Conservation (phyloP, 2,797 vertebrate species). For the Naso thynnoides region DNA sequence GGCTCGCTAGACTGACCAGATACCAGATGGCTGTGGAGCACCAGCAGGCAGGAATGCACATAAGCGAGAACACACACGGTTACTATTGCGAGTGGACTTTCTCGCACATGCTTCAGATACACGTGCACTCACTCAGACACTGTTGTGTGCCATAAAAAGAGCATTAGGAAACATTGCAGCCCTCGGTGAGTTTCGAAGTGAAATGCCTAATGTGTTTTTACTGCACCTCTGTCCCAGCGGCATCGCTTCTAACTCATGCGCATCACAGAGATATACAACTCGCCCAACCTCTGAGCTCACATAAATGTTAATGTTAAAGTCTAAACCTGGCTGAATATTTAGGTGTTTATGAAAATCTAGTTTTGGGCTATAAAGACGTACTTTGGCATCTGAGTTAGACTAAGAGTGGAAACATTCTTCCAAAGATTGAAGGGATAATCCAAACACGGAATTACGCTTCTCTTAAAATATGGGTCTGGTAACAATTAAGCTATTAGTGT, state of each 20-base stretch:
- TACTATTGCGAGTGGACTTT: conserved; percentile 29
- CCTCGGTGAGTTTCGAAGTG: conserved; percentile 63
- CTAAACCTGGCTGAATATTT: conserved; percentile 26
- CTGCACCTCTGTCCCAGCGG: conserved; percentile 59
- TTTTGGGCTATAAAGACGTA: conserved; percentile 28
- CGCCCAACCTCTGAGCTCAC: conserved; percentile 43
- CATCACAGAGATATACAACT: conserved; percentile 47
- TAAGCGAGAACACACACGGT: conserved; percentile 34
- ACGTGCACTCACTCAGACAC: conserved; percentile 20
- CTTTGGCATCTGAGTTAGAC: conserved; percentile 21
- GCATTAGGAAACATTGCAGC: conserved; percentile 62
- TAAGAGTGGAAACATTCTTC: conserved; percentile 26
- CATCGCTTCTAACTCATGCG: conserved; percentile 45
- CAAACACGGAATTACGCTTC: background rate
- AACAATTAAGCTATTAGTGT: conserved; percentile 5
- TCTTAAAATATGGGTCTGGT: conserved; percentile 13
- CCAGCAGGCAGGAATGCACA: conserved; percentile 57
- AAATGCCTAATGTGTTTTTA: conserved; percentile 75
- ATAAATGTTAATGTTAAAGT: conserved; percentile 66
- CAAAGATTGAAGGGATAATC: conserved; percentile 8
- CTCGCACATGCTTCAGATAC: conserved; percentile 14
- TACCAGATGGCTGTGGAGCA: conserved; percentile 76
- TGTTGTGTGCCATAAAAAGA: conserved; percentile 56
- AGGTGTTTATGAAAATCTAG: conserved; percentile 12
- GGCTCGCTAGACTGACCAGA: conserved; percentile 75